Base-by-base conservation (phyloP, 2,888 invertebrate species). In the Lithosia quadra region DNA sequence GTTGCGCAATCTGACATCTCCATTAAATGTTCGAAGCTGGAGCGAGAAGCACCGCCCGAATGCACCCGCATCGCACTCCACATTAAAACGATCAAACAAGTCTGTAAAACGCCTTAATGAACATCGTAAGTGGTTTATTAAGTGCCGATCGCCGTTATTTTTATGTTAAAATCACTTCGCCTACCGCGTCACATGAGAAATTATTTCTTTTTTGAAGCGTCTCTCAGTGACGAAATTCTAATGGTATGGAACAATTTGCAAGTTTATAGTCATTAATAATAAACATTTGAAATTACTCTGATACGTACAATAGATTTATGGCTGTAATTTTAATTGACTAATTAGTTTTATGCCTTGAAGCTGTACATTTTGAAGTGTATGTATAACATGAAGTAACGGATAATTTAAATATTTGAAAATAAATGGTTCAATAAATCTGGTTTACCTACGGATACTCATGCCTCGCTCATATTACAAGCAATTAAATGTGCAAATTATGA, bases 91-190 rank as follows among this genome's bases (percentile, higher is more conserved):
- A 93, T 90, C 91, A 86, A 91, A 90, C 89, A 88, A 86, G 88
- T 87, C 80, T 85, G 86, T 87, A 88, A 87, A 89, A 90, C 88
- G 86, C 87, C 86, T 91, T 92, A 93, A 94, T 93, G 92, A 93
- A 90, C 88, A 79, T 89, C 90, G 93, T 93, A 91, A 94, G 94
- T 94, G 94, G 90, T 91, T 91, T 92, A 93, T 92, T 90, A 91
- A 94, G 93, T 93, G 94, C 86, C 87, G 89, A 91, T 89, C 88
- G 92, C 91, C 91, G 91, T 93, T 93, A 93, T 90, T 93, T 93
- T 92, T 91, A 92, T 91, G 90, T 87, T 89, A 89, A 89, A 88
- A 83, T 87, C 85, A 82, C 83, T 83, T 81, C 80, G 85, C 85
- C 83, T 84, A 86, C 85, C 81, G 84, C 84, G 82, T 84, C 86